These are phyloP conservation scores for Halisarca cf. caerulea DNA, from an alignment of 37 sponge, comb jelly and placozoan genomes.

Conservation along the genomic window DNA sequence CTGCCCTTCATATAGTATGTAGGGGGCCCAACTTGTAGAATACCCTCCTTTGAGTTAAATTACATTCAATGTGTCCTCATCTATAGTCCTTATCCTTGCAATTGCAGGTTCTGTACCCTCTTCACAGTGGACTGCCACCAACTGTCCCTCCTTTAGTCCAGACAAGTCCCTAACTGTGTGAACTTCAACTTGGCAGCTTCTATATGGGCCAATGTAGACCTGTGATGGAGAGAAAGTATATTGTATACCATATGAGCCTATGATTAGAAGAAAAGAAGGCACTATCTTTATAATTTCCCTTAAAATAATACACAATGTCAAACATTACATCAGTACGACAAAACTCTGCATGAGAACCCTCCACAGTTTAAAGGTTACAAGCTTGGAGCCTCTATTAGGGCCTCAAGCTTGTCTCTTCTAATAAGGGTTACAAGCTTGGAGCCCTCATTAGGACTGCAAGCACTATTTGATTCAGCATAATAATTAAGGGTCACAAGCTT, in stretches of 20 bases:
- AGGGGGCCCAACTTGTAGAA: too few species aligned
- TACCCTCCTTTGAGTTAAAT: too few species aligned
- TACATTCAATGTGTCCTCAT: too few species aligned
- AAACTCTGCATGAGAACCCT: too few species aligned
- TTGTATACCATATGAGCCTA: too few species aligned
- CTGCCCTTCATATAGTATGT: too few species aligned
- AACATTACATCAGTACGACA: too few species aligned
- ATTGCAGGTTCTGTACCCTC: conserved; percentile 13
- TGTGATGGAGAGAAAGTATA: too few species aligned
- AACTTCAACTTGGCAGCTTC: neutral
- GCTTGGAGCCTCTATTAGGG: conserved; percentile 3
- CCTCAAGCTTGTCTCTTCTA: neutral
- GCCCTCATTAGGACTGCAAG: neutral
- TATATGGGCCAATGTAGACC: conserved; percentile 12
- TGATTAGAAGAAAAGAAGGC: too few species aligned
- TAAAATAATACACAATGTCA: too few species aligned
- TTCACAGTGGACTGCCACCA: conserved; percentile 4
- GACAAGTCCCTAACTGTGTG: conserved; percentile 17
- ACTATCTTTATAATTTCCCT: too few species aligned
- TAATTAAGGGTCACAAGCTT: conserved; percentile 19
- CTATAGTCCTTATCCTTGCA: neutral
- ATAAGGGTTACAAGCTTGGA: conserved; percentile 14
- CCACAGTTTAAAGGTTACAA: neutral
- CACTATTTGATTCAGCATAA: too few species aligned
- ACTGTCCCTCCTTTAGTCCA: neutral